phyloP scores from a whole-genome alignment of 2,797 vertebrate species.

The Paguma larvata region DNA sequence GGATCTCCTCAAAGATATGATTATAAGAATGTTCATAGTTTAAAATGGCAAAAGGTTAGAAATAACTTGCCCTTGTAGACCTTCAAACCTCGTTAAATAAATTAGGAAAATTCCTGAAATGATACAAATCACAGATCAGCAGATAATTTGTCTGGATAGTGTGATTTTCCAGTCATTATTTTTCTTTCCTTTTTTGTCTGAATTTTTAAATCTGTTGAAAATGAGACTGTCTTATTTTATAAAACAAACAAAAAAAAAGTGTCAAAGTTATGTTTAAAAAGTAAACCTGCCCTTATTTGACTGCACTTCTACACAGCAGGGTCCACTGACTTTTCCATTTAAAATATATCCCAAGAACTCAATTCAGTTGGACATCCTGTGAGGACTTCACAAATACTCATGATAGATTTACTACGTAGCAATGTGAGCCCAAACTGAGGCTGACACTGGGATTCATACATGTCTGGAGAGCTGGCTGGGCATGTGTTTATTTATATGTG shows the following conservation, averaged over 20 bases:
- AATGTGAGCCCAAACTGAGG: conserved; percentile 14
- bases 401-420: conserved; percentile 55
- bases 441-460: conserved; percentile 19
- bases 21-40: not conserved
- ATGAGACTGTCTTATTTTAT: conserved; percentile 49
- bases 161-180: not conserved
- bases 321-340: not conserved
- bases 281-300: conserved; percentile 65
- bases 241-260: not conserved
- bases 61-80: not conserved
- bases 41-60: not conserved
- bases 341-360: conserved; percentile 39
- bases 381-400: conserved; percentile 32
- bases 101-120: not conserved
- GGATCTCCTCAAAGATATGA: not conserved
- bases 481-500: conserved; percentile 33
- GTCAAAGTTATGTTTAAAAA: conserved; percentile 46
- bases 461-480: not conserved
- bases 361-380: conserved; percentile 9
- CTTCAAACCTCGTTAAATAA: not conserved
- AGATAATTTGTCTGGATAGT: not conserved
- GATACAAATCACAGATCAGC: not conserved
- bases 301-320: conserved; percentile 14
- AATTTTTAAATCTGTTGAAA: conserved; percentile 60
- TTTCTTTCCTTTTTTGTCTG: not conserved